Conservation (phyloP, 2,113 vertebrate species). For the Lepus americanus region DNA sequence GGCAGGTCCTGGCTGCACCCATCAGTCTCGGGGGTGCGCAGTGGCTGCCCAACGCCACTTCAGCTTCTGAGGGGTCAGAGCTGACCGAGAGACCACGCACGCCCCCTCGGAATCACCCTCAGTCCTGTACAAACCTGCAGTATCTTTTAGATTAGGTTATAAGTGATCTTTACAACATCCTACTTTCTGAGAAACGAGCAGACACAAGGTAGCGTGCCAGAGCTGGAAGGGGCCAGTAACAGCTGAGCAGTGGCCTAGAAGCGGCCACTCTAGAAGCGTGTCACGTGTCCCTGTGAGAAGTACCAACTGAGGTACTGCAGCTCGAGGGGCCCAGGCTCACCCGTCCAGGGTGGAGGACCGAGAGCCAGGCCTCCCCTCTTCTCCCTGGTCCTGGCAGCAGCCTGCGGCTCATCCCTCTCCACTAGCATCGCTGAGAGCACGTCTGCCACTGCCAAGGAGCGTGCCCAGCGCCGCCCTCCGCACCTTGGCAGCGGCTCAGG, state of each 20-base stretch:
- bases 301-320: too few species aligned
- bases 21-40: fast-evolving
- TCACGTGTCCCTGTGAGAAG: too few species aligned
- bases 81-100: background rate
- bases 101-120: background rate
- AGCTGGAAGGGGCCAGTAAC: background rate
- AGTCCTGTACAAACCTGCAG: background rate
- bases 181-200: background rate
- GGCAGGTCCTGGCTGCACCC: background rate
- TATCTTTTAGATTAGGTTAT: background rate
- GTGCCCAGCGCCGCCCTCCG: too few species aligned
- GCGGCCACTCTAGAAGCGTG: background rate
- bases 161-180: background rate
- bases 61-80: background rate
- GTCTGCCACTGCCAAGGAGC: too few species aligned
- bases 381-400: background rate
- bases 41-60: background rate
- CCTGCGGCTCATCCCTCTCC: background rate
- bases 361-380: slow-evolving; percentile 40
- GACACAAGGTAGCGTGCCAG: background rate
- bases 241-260: background rate
- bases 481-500: too few species aligned
- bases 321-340: too few species aligned
- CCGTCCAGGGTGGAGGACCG: too few species aligned
- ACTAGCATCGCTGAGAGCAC: background rate